Conservation (phyloP, 1,140 invertebrate genomes). For the Meloidogyne hapla region DNA sequence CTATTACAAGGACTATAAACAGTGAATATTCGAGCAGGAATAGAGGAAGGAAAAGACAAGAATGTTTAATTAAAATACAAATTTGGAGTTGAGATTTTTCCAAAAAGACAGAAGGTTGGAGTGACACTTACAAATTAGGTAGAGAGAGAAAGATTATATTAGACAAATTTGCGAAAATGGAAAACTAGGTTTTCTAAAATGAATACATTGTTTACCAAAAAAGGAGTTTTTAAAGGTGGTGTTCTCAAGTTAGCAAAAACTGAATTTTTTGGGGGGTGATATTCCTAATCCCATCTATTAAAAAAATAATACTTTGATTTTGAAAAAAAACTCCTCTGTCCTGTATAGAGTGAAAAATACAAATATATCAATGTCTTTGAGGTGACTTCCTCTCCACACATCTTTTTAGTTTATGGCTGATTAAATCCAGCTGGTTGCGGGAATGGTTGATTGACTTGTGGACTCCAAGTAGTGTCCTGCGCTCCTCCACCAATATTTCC, state of each 20-base stretch:
- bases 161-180: too few relatives aligned
- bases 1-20: not conserved
- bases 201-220: not conserved
- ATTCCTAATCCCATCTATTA: not conserved
- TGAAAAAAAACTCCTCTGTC: not conserved
- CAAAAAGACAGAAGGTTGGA: too few relatives aligned
- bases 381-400: not conserved
- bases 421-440: conserved; percentile 53
- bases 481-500: conserved; percentile 39
- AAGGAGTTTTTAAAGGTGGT: conserved; percentile 1
- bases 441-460: conserved; percentile 53
- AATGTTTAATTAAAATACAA: too few relatives aligned
- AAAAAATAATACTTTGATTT: not conserved
- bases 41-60: not conserved
- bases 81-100: not conserved
- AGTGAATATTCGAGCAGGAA: not conserved
- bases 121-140: too few relatives aligned
- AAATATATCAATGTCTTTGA: not conserved
- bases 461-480: conserved; percentile 58
- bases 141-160: too few relatives aligned
- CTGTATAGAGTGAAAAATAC: not conserved
- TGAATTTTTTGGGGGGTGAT: not conserved
- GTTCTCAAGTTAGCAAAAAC: too few relatives aligned
- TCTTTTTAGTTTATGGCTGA: conserved; percentile 42
- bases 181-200: not conserved